Evolutionary conservation across 2,797 vertebrate species (phyloP).

Genomic region (Adelosebastes latens): DNA sequence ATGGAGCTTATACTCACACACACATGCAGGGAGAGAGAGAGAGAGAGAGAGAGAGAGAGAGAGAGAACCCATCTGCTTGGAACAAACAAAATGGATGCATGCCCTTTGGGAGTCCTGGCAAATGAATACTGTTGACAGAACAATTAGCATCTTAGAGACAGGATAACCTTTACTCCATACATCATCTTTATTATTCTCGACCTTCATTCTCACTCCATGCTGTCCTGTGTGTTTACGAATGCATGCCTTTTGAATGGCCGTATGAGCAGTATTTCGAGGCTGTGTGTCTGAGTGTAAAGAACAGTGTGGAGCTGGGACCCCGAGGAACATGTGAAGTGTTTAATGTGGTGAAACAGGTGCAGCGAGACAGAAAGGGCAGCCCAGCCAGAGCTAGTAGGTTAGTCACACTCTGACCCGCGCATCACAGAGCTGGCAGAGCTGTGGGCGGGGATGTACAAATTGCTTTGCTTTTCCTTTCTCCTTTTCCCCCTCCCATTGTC

Average conservation of each 20-base stretch:
- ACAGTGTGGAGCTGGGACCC: slow-evolving; percentile 77
- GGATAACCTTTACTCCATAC: slow-evolving; percentile 90
- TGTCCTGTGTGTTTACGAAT: slow-evolving; percentile 26
- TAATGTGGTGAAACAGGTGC: slow-evolving; percentile 87
- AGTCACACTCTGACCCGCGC: slow-evolving; percentile 72
- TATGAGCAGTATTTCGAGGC: slow-evolving; percentile 6
- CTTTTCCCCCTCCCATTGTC: slow-evolving; percentile 14
- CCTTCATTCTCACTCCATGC: slow-evolving; percentile 79
- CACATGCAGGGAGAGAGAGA: slow-evolving; percentile 31
- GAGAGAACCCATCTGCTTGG: slow-evolving; percentile 70
- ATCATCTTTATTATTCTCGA: slow-evolving; percentile 88
- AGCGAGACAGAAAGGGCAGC: slow-evolving; percentile 89
- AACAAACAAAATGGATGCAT: slow-evolving; percentile 81
- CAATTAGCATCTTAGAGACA: slow-evolving; percentile 92
- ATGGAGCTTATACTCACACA: slow-evolving; percentile 15
- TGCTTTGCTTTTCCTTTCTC: slow-evolving; percentile 49
- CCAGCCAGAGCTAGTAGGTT: slow-evolving; percentile 66
- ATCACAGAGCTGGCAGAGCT: slow-evolving; percentile 64
- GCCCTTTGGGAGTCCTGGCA: slow-evolving; percentile 87
- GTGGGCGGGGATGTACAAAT: slow-evolving; percentile 70
- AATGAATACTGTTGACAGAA: slow-evolving; percentile 91
- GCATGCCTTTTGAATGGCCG: not conserved
- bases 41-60: slow-evolving; percentile 58
- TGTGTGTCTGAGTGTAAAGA: slow-evolving; percentile 39
- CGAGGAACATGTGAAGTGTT: slow-evolving; percentile 76